A percentile compares a stretch with the other conserved stretches of the same genome.
Evolutionary conservation across 2,113 vertebrate genomes (phyloP).

Genomic region (Pogona vitticeps): DNA sequence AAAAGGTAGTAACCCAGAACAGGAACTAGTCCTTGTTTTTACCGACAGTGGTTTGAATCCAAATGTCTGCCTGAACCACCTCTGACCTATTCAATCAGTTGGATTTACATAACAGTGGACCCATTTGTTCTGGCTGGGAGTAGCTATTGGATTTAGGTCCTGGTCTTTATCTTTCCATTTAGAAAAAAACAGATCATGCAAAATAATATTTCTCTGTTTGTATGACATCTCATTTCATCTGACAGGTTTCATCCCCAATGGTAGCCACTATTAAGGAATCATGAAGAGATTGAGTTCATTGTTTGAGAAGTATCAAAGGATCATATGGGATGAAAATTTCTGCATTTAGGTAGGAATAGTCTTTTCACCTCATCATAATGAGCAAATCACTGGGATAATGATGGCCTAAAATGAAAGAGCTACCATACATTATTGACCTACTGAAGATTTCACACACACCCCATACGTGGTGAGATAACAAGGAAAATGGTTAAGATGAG

Average conservation of each 20-base stretch:
- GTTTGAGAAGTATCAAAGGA: constrained; percentile 7
- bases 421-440: not conserved
- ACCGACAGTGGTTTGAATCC: too few relatives aligned
- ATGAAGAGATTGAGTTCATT: not conserved
- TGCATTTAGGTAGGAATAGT: not conserved
- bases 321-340: not conserved
- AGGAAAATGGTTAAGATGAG: not conserved
- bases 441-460: not conserved
- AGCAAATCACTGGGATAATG: constrained; percentile 1
- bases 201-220: not conserved
- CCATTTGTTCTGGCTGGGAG: too few relatives aligned
- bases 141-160: not conserved
- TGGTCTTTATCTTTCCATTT: not conserved
- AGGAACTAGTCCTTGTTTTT: not conserved
- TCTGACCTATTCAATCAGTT: too few relatives aligned
- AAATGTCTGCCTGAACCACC: too few relatives aligned
- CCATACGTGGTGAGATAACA: not conserved
- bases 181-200: not conserved
- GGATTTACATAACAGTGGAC: too few relatives aligned
- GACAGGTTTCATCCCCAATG: not conserved
- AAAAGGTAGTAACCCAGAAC: not conserved
- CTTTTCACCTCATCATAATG: not conserved
- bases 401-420: constrained; percentile 19
- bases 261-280: not conserved
- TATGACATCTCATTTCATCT: not conserved